A percentile compares a stretch with the other conserved stretches of the same genome.
Conservation (phyloP, 2,797 vertebrate genomes). For the Allobates femoralis region DNA sequence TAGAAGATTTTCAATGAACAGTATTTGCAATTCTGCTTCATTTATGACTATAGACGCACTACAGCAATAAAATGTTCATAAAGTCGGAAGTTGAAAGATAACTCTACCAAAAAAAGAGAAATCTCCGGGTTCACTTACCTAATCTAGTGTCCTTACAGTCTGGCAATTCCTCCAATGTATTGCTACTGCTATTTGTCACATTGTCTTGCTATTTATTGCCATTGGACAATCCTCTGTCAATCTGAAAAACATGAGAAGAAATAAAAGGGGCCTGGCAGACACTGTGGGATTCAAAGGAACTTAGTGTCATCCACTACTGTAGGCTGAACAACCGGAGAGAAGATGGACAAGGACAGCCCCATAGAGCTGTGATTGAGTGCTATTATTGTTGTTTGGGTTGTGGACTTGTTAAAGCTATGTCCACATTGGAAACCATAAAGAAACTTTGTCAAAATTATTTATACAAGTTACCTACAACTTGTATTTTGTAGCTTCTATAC, state of each 20-base stretch:
- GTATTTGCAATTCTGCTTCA: too few relatives aligned
- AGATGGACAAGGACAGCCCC: background rate
- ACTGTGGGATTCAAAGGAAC: background rate
- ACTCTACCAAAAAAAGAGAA: background rate
- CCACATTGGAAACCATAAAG: too few relatives aligned
- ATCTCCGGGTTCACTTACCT: background rate
- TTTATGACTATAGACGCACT: too few relatives aligned
- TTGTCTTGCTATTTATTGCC: background rate
- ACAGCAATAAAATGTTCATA: background rate
- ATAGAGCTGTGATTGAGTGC: background rate
- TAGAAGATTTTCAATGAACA: too few relatives aligned
- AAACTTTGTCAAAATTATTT: too few relatives aligned
- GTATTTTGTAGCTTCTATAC: too few relatives aligned
- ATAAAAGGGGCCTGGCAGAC: background rate
- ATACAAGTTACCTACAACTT: too few relatives aligned
- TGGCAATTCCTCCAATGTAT: background rate
- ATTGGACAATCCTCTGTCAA: constrained; percentile 2
- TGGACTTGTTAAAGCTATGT: background rate
- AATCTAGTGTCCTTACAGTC: background rate
- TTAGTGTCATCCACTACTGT: background rate
- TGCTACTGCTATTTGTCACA: background rate
- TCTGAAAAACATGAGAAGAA: background rate
- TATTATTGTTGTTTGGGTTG: background rate
- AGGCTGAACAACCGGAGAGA: background rate
- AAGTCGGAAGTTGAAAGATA: background rate